Evolutionary conservation across 2,797 vertebrate species (phyloP).

Genomic region (Acrocephalus scirpaceus): DNA sequence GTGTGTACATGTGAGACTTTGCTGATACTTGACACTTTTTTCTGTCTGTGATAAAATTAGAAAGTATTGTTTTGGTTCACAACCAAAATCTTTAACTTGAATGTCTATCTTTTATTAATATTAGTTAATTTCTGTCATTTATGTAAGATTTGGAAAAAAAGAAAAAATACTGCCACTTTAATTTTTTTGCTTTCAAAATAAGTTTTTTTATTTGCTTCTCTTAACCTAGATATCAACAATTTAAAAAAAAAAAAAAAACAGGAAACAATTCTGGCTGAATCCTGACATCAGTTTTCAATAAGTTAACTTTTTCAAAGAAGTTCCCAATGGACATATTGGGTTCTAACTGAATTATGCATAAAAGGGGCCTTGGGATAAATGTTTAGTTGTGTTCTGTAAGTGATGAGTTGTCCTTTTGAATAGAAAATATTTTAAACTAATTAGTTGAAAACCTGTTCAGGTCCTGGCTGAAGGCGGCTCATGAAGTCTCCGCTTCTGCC

Average conservation of each 20-base stretch:
- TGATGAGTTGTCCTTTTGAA: not conserved
- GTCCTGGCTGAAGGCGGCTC: not conserved
- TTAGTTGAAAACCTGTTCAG: not conserved
- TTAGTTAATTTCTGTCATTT: not conserved
- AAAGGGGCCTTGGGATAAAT: not conserved
- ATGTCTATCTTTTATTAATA: not conserved
- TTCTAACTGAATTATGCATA: not conserved
- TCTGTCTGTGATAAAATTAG: not conserved
- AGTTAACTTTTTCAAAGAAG: not conserved
- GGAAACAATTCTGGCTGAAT: not conserved
- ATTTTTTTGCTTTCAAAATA: not conserved
- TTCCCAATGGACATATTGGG: not conserved
- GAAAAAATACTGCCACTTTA: not conserved
- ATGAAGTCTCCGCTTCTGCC: not conserved
- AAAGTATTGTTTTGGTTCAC: not conserved
- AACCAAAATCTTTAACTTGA: not conserved
- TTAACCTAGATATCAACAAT: not conserved
- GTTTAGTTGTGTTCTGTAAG: not conserved
- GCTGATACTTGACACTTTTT: not conserved
- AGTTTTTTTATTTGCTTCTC: not conserved
- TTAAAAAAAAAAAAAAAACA: not conserved
- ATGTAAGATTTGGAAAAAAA: not conserved
- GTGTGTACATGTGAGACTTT: not conserved
- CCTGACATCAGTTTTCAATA: not conserved
- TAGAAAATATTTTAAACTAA: not conserved